These are phyloP conservation scores for Latrodectus hesperus DNA, from an alignment of 2,888 invertebrate species.

Conservation along the genomic window DNA sequence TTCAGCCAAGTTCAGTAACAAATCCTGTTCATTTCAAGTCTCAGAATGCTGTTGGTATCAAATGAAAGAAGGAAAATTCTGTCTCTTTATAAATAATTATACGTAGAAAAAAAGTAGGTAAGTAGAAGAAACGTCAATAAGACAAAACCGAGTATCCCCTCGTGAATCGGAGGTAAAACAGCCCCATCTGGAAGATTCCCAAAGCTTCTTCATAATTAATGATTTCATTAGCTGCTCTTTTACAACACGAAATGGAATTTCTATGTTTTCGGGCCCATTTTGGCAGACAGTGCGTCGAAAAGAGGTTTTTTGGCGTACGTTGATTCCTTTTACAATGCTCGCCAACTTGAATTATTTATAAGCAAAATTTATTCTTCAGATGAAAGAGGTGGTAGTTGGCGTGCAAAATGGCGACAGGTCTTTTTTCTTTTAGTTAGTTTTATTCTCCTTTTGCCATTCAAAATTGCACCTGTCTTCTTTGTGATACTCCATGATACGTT, in stretches of 20 bases:
- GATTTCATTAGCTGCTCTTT: constrained; percentile 59
- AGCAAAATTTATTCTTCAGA: constrained; percentile 28
- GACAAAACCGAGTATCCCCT: background rate
- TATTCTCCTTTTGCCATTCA: background rate
- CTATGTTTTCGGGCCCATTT: constrained; percentile 40
- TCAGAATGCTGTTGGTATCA: no score
- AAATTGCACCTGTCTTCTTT: background rate
- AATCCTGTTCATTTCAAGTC: no score
- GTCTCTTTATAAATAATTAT: no score
- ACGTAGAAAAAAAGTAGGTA: background rate
- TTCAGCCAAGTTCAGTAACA: no score
- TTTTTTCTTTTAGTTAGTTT: constrained; percentile 15
- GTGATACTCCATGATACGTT: no score
- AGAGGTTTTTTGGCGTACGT: background rate
- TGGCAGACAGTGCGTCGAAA: constrained; percentile 13
- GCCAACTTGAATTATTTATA: constrained; percentile 40
- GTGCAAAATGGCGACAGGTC: constrained; percentile 2
- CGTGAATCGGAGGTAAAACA: constrained; percentile 10
- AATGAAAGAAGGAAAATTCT: no score
- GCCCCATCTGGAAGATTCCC: constrained; percentile 26
- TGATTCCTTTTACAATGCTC: background rate
- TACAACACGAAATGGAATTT: constrained; percentile 52
- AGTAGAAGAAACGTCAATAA: constrained; percentile 36
- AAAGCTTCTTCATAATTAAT: constrained; percentile 59
- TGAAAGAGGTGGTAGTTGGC: constrained; percentile 9